Percentiles rank a stretch among this genome's conserved stretches.
Conservation (phyloP, 1,140 invertebrate genomes). For the Drosophila kanapiae region DNA sequence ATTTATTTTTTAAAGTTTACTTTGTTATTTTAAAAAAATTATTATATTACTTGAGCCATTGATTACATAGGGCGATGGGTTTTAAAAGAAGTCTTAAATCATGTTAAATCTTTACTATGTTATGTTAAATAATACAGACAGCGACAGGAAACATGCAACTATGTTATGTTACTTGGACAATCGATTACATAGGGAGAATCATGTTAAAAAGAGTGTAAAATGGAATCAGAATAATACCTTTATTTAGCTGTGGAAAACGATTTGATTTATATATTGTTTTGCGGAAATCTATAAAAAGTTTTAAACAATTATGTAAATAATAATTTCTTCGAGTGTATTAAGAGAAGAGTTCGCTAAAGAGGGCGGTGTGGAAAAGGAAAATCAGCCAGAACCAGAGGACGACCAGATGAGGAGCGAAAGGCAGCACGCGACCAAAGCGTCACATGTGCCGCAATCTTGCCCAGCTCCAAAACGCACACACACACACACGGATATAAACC, state of each 20-base stretch:
- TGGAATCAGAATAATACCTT: not conserved
- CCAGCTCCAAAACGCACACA: constrained; percentile 19
- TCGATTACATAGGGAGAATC: too few relatives aligned
- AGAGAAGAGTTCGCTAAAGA: not conserved
- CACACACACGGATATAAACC: constrained; percentile 10
- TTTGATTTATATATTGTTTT: not conserved
- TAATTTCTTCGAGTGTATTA: constrained; percentile 3
- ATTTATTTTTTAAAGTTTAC: not conserved
- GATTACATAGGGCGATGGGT: too few relatives aligned
- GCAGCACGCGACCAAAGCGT: constrained; percentile 80
- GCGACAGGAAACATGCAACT: too few relatives aligned
- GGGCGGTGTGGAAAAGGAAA: not conserved
- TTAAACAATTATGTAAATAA: not conserved
- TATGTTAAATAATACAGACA: not conserved
- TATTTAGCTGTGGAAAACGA: not conserved
- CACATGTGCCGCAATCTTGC: constrained; percentile 77
- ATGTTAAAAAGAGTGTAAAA: not conserved
- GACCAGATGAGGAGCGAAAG: constrained; percentile 51
- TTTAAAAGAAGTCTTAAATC: too few relatives aligned
- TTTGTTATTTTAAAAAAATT: not conserved
- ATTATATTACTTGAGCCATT: not conserved
- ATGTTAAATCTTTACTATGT: not conserved
- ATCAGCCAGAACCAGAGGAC: constrained; percentile 22
- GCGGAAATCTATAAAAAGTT: not conserved
- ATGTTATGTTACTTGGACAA: too few relatives aligned